A percentile compares a stretch with the other conserved stretches of the same genome.
Conservation (phyloP, 1,140 invertebrate genomes). For the Lucilia cuprina region DNA sequence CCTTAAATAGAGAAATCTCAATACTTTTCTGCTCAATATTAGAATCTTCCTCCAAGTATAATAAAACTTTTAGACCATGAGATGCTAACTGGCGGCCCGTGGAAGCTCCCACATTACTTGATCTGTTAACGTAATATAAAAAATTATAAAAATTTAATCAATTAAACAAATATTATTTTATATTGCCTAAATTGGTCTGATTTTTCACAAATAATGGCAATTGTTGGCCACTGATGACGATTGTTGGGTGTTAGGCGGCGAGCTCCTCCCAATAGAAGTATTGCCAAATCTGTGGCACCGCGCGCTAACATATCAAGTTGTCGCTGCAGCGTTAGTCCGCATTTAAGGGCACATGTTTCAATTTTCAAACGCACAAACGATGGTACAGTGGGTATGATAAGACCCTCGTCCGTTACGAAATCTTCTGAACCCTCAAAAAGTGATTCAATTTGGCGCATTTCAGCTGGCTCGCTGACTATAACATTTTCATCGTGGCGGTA, state of each 20-base stretch:
- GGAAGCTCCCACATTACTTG: constrained; percentile 77
- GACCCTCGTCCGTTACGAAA: constrained; percentile 82
- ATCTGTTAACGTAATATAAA: constrained; percentile 44
- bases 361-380: constrained; percentile 71
- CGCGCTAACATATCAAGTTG: constrained; percentile 78
- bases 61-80: constrained; percentile 78
- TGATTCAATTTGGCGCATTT: constrained; percentile 73
- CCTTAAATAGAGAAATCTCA: constrained; percentile 60
- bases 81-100: constrained; percentile 82
- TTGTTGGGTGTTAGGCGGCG: constrained; percentile 80
- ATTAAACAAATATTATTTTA: neutral
- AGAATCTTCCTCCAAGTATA: constrained; percentile 69
- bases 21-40: constrained; percentile 61
- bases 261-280: constrained; percentile 79
- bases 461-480: constrained; percentile 71
- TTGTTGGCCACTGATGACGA: constrained; percentile 79
- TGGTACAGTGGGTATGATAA: constrained; percentile 80
- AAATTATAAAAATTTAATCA: neutral
- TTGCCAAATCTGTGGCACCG: constrained; percentile 78
- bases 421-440: constrained; percentile 69
- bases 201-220: constrained; percentile 74
- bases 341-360: constrained; percentile 71
- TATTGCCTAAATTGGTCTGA: constrained; percentile 36
- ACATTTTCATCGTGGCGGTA: constrained; percentile 86
- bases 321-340: constrained; percentile 73